These are phyloP conservation scores for Chloroceryle inda DNA, from an alignment of 2,797 vertebrate genomes.

Conservation along the genomic window DNA sequence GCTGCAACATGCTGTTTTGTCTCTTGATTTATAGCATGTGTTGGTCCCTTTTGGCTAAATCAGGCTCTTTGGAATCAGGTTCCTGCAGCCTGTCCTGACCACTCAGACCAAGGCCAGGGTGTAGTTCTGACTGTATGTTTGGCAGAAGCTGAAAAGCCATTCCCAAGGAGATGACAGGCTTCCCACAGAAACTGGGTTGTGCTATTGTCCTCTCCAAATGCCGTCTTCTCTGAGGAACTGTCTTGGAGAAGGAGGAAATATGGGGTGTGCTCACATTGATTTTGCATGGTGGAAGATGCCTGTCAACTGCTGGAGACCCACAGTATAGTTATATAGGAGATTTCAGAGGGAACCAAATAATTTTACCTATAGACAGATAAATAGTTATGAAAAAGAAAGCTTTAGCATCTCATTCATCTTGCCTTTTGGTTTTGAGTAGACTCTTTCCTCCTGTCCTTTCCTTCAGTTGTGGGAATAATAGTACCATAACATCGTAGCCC, in stretches of 20 bases:
- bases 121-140: not conserved
- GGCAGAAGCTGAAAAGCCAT: not conserved
- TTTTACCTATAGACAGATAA: not conserved
- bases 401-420: not conserved
- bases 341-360: not conserved
- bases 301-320: not conserved
- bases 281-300: not conserved
- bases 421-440: not conserved
- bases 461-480: not conserved
- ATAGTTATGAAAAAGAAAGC: not conserved
- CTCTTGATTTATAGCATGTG: not conserved
- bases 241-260: not conserved
- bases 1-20: not conserved
- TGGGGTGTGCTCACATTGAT: not conserved
- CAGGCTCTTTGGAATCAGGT: not conserved
- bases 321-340: not conserved
- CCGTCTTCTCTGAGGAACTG: not conserved
- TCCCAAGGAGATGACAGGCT: not conserved
- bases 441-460: not conserved
- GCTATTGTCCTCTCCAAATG: fast-evolving
- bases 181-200: not conserved
- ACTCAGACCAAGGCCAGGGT: not conserved
- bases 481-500: not conserved
- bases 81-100: not conserved
- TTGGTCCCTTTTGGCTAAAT: not conserved